Evolutionary conservation across 1,140 invertebrate species (phyloP), one percentile per base, ranked within the genome.

Genomic region (Cotesia chilonis): DNA sequence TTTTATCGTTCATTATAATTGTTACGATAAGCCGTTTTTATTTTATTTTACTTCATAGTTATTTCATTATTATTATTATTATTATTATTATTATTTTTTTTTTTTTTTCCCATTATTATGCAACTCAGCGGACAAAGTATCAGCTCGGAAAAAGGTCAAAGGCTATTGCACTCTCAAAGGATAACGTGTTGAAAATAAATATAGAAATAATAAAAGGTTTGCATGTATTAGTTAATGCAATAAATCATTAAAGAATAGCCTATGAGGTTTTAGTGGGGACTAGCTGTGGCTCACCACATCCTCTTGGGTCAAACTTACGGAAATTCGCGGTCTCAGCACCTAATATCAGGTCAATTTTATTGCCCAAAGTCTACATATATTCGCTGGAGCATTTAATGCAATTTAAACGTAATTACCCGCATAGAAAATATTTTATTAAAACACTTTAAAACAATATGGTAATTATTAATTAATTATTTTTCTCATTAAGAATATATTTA

Each of bases 281-380:
- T 55, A 55, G 60, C 60, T 71, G 59, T 41, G 60, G 69, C 60
- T 71, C 4, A 36, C 69, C 69, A 71, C 69, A 71, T 71, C 69
- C 69, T 71, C 57, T 55, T 12, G 59, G 47, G 28, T 54, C 51
- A n/a, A 71, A 20, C 28, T 65, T 71, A n/a, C 69, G 69, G 69
- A 71, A 64, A 57, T 51, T 37, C 60, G 69, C 54, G 69, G 69
- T 71, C 54, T 71, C 52, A 37, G 20, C 66, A 35, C 66, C 66
- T 51, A 35, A 38, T 51, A 70, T 71, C 60, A 35, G 41, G 47
- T 35, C 28, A 14, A 54, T 64, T 71, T 54, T 10, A 64, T 52
- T 20, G 55, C 54, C 9, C n/a, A 54, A 68, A n/a, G 20, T n/a
- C 54, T 54, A 57, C 10, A 60, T 36, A 35, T 36, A 60, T 28